A percentile compares a stretch with the other conserved stretches of the same genome.
phyloP scores from a whole-genome alignment of 2,113 vertebrate species.

The Mesoclemmys tuberculata region DNA sequence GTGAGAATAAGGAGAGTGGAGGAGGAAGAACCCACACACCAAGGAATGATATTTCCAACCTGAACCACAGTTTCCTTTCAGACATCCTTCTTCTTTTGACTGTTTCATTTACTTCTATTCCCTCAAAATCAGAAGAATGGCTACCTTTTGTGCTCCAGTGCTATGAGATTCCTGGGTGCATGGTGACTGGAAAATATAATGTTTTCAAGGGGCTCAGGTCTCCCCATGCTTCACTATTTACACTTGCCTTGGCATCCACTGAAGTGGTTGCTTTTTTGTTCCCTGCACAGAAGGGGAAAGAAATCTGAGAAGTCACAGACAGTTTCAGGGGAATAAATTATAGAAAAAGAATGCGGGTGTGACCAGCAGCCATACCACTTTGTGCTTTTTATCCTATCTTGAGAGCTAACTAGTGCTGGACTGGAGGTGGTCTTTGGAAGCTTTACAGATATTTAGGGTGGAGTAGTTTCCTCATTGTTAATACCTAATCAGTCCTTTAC shows the following conservation, averaged over 20 bases:
- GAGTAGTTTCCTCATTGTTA: background rate
- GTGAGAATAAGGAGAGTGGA: background rate
- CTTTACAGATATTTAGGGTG: background rate
- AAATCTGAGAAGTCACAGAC: background rate
- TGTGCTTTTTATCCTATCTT: background rate
- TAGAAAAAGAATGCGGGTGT: background rate
- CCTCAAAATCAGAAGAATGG: background rate
- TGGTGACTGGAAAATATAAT: background rate
- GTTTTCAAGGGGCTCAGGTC: background rate
- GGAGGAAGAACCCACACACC: background rate
- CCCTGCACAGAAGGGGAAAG: background rate
- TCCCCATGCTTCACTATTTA: background rate
- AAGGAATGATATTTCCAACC: background rate
- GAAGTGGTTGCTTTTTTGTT: background rate
- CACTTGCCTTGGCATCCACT: background rate
- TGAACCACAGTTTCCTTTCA: background rate
- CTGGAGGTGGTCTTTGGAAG: background rate
- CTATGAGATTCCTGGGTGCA: background rate
- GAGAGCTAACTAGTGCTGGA: background rate
- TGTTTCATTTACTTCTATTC: background rate
- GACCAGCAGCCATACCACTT: accelerated
- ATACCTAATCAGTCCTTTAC: background rate
- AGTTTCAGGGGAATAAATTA: background rate
- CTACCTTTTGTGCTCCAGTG: background rate
- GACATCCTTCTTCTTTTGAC: background rate